Base-by-base conservation (phyloP, 92 coral and sea anemone species). In the Siderastrea siderea region DNA sequence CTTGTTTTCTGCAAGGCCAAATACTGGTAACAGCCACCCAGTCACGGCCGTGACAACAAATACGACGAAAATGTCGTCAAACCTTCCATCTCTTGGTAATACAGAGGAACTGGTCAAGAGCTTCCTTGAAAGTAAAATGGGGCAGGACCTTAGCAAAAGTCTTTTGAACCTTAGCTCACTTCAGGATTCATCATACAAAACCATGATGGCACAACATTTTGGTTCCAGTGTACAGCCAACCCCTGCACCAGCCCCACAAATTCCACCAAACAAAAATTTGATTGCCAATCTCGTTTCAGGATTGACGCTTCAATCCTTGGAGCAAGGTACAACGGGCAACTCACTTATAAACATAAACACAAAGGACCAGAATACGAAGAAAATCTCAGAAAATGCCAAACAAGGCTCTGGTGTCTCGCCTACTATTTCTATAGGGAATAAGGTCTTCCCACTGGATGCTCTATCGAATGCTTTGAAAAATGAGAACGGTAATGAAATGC, bases 381-480 rank as follows among this genome's bases (percentile, higher is more conserved):
- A 66, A 57, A 45, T 54, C 72, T 51, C 53, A 3, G 5, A 46
- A 47, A 50, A 13, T 4, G 84, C 19, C 11, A 52, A 67, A 50
- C 58, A 47, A 62, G 53, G 45, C 44, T 47, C 72, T 63, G 82
- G 3, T 51, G 84, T 3, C 7, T 17, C 81, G 54, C 80, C 87
- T 1, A 74, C 79, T 8, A 43, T 84, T 50, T 84, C 87, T 50
- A 84, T 84, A 60, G 87, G 87, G 19, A 62, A 73, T 51, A 74
- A 63, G 26, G 80, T 73, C 1, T 73, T 84, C 45, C 50, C 80
- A 14, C 51, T 84, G 65, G 47, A 66, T 61, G 87, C 47, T 38
- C 51, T 84, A 3, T 48, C 87, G 43, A 84, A 62, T 51, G 71
- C 71, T 43, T 84, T 84, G n/a, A 74, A 71, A 7, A 14, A 59